A percentile compares a stretch with the other conserved stretches of the same genome.
Conservation (phyloP, 2,888 invertebrate genomes). For the Eupithecia pulchellata region DNA sequence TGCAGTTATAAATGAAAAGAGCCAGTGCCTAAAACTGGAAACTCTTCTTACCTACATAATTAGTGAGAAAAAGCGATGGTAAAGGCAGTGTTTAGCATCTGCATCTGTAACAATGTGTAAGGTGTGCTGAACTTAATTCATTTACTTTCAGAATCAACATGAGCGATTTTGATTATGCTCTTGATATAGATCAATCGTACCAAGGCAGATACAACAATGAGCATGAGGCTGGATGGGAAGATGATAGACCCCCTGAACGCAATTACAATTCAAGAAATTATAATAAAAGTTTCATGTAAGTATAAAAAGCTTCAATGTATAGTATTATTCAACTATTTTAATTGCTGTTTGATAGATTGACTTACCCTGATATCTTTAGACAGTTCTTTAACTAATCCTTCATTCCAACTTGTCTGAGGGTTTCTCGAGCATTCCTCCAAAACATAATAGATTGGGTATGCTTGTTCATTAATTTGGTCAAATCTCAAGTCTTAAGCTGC, state of each 20-base stretch:
- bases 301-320: not conserved
- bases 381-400: no score
- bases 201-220: not conserved
- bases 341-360: no score
- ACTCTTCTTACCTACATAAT: not conserved
- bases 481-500: no score
- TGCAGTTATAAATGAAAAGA: not conserved
- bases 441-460: no score
- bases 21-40: not conserved
- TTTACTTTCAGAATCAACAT: constrained; percentile 11
- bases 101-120: not conserved
- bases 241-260: not conserved
- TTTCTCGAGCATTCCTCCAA: no score
- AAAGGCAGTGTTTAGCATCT: not conserved
- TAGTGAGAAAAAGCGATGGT: not conserved
- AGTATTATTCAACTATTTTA: no score
- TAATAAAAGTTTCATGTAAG: not conserved
- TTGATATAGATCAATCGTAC: constrained; percentile 18
- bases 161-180: constrained; percentile 32
- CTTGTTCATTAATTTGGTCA: no score
- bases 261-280: not conserved
- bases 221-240: constrained; percentile 3
- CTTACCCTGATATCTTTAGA: no score
- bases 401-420: no score
- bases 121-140: not conserved